Base-by-base conservation (phyloP, 2,888 invertebrate species). In the Brachyptera putata region DNA sequence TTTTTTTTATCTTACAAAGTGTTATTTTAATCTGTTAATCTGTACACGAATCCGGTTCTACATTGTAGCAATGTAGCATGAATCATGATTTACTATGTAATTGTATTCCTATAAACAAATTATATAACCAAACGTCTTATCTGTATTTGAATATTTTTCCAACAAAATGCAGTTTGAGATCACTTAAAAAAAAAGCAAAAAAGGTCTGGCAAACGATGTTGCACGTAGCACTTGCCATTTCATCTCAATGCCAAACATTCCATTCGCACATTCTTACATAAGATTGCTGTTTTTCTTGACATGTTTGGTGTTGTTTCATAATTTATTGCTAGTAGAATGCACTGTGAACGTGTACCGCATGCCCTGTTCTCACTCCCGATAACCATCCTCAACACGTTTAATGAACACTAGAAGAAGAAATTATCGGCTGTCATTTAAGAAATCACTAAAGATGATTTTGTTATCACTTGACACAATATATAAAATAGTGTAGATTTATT, bases 221-320 rank as follows among this genome's bases (percentile, higher is more conserved):
- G 46, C 24, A 30, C 30, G 11, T 30, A 7, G 7, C 30, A 30
- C 30, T 5, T 30, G 30, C 30, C 30, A n/a, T n/a, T n/a, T n/a
- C n/a, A n/a, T n/a, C n/a, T n/a, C n/a, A n/a, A n/a, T n/a, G n/a
- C n/a, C 30, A 30, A 30, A 11, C 30, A 46, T 24, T 22, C 46
- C 41, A 2, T 41, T 9, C 7, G 21, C 46, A 46, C 46, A 46
- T 24, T 46, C 46, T 46, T 16, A 46, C 46, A 46, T 21, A 39
- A 46, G 22, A n/a, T 46, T 21, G 22, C 5, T 24, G 21, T 13
- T 46, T 46, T 24, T 24, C 24, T 24, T 9, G 22, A 46, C 46
- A 46, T 24, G 46, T 46, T 46, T 46, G 21, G 22, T 46, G 24
- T 3, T 14, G 14, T 3, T 30, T 21, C 7, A 22, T 46, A 24